Conservation (phyloP, 1,140 invertebrate species). For the Epicauta chinensis region DNA sequence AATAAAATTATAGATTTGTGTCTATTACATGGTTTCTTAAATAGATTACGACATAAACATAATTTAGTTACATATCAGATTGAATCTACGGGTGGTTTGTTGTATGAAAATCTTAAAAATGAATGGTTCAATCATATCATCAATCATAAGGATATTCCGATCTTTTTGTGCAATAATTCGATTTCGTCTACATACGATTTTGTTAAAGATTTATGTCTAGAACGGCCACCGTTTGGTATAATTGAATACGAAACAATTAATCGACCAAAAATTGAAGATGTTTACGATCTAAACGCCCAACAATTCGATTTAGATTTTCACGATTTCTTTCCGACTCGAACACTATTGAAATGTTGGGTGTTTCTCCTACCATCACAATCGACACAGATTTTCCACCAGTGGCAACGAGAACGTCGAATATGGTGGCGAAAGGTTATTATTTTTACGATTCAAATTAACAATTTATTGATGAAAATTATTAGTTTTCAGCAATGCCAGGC, state of each 20-base stretch:
- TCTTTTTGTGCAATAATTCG: slow-evolving; percentile 42
- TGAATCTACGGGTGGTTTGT: slow-evolving; percentile 48
- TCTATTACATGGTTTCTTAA: slow-evolving; percentile 39
- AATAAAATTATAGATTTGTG: slow-evolving; percentile 43
- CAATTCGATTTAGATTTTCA: slow-evolving; percentile 25
- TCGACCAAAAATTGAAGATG: not conserved
- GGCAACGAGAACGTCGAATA: slow-evolving; percentile 66
- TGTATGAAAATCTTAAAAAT: slow-evolving; percentile 50
- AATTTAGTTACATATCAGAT: slow-evolving; percentile 40
- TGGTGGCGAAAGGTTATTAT: slow-evolving; percentile 81
- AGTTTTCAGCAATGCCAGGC: slow-evolving; percentile 61
- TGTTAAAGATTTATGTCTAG: slow-evolving; percentile 34
- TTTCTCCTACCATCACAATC: slow-evolving; percentile 42
- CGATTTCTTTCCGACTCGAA: slow-evolving; percentile 17
- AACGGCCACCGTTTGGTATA: slow-evolving; percentile 50
- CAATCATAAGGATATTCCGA: slow-evolving; percentile 47
- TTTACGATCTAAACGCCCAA: too few relatives aligned
- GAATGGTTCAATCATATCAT: slow-evolving; percentile 53
- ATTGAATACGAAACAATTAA: slow-evolving; percentile 37
- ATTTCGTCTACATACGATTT: slow-evolving; percentile 35
- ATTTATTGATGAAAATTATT: slow-evolving; percentile 12
- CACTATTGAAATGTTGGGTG: slow-evolving; percentile 35
- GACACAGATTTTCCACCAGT: slow-evolving; percentile 57
- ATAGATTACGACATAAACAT: slow-evolving; percentile 35
- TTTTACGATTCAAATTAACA: slow-evolving; percentile 41